Evolutionary conservation across 1,140 invertebrate genomes (phyloP), one percentile per base, ranked within the genome.

Genomic region (Drosophila azteca): DNA sequence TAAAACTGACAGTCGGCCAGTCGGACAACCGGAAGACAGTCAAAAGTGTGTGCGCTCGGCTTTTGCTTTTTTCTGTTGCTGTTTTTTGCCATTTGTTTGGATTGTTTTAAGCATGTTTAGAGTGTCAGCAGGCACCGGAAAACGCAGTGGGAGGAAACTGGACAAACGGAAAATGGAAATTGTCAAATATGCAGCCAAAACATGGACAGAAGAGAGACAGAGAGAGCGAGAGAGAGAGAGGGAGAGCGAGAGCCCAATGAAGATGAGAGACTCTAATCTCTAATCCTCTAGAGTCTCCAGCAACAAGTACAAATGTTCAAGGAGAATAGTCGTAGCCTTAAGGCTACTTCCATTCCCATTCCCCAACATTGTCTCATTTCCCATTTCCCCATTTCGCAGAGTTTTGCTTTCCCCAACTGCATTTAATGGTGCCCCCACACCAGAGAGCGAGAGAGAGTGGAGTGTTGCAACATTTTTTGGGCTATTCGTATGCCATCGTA

Each of bases 91-190:
- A 57, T 60, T 73, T 73, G 68, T 73, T 71, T 73, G 72, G 68
- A 74, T 74, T 73, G 68, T 64, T 73, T 63, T 45, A 64, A 73
- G 70, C 58, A 46, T 73, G 70, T 63, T 73, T 63, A 43, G 67
- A 59, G 49, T 35, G 54, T 43, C 50, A 52, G 24, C 61, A 70
- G 46, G 24, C 52, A 65, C 35, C 35, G 35, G 35, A 13, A 39
- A 39, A 39, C 11, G 31, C 31, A 35, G 3, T 4, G 9, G 31
- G 39, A 43, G 39, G 22, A 9, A 3, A 3, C 13, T 11, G 29
- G 13, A 24, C 3, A 24, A 2, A 24, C 22, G 2, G 6, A 2
- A 55, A 69, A 45, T 58, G 66, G 64, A 69, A 69, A 70, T 70
- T 70, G 65, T 69, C 67, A 70, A 70, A 70, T 65, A 70, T 58